These are phyloP conservation scores for Gryon sp. DNA, from an alignment of 1,140 invertebrate species.

Conservation along the genomic window DNA sequence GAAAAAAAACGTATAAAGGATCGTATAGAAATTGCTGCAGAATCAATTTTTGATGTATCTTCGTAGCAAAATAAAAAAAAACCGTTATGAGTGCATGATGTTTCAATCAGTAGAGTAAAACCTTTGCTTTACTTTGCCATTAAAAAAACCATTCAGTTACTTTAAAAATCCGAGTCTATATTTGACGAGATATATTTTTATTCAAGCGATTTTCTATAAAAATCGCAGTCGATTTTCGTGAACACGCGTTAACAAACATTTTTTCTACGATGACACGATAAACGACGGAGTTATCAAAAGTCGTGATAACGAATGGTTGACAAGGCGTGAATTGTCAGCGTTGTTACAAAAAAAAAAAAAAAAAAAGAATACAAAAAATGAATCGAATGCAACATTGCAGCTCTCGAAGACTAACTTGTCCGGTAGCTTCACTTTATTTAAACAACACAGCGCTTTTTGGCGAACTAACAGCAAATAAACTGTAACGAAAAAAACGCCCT, in stretches of 20 bases:
- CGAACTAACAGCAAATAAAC: conserved; percentile 25
- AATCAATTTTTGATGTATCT: conserved; percentile 16
- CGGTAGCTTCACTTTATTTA: conserved; percentile 17
- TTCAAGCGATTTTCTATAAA: background rate
- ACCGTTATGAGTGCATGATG: conserved; percentile 27
- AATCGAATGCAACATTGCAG: background rate
- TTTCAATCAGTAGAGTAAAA: conserved; percentile 13
- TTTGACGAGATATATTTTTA: background rate
- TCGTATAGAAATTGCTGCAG: conserved; percentile 11
- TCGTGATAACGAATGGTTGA: background rate
- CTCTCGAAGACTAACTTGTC: conserved; percentile 18
- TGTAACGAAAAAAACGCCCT: background rate
- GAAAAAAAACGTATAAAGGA: no score
- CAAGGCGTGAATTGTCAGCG: conserved; percentile 4
- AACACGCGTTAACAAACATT: background rate
- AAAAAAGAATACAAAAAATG: no score
- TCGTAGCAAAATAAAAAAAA: conserved; percentile 13
- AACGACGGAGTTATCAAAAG: background rate
- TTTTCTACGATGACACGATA: background rate
- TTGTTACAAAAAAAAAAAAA: conserved; percentile 18
- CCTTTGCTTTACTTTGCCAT: conserved; percentile 9
- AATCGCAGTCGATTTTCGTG: background rate
- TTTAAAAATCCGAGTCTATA: conserved; percentile 1
- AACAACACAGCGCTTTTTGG: background rate
- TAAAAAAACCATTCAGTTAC: conserved; percentile 9